Evolutionary conservation across 2,113 vertebrate species (phyloP), one percentile per base, ranked within the genome.

Genomic region (Neolamprologus hecqui): DNA sequence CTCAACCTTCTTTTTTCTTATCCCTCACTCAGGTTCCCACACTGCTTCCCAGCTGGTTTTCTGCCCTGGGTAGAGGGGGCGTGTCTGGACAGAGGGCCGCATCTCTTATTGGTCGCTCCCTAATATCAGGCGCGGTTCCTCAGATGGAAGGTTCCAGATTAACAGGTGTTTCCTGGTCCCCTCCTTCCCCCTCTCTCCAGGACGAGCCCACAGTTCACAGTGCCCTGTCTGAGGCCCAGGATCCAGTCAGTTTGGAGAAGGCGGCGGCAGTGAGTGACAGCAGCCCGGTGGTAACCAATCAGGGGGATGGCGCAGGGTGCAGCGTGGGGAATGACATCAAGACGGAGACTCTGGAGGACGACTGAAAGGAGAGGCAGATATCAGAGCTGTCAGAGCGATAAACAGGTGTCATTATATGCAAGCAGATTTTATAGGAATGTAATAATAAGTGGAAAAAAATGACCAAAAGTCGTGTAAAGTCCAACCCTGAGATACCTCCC

Each of bases 291-390:
- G 90, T 98, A 93, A 97, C 97, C 93, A 96, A 96, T 93, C 98
- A 98, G 96, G 95, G 3, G 31, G 91, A 81, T 0, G 90, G 55
- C 15, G 87, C 81, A 3, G 88, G 81, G 21, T 75, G 89, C 93
- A 57, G 88, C 9, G 15, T 81, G 49, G 93, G 85, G 12, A 91
- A 65, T 14, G 97, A 98, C 93, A 98, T 99, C 97, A 99, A 99
- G 97, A 98, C 97, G 94, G 99, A 99, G 96, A 97, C 96, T 95
- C 96, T 98, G 88, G 98, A 99, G 42, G 98, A 99, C 28, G 98
- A 99, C 97, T 99, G 97, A 99, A 84, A 57, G 11, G 35, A 58
- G 70, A 1, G 37, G 80, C 35, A 17, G 57, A 79, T 23, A 7
- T 53, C 15, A 53, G 37, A 87, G 77, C 49, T 53, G 31, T 90